These are phyloP conservation scores for Alentia gelatinosa DNA, from an alignment of 2,888 invertebrate species.

Conservation along the genomic window DNA sequence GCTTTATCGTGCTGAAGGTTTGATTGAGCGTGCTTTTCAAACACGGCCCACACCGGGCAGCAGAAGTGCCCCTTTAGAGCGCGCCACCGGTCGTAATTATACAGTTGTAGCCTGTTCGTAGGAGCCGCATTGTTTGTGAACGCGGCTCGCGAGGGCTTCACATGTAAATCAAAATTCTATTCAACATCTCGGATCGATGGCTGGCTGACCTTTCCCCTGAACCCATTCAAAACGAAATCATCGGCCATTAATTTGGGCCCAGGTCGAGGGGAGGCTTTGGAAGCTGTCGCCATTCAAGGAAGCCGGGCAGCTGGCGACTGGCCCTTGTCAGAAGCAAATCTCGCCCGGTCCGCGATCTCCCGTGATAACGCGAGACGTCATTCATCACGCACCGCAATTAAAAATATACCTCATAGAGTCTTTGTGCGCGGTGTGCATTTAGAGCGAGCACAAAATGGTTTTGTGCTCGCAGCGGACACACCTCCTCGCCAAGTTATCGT, in stretches of 20 bases:
- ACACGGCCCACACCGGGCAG: background rate
- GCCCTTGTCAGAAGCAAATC: constrained; percentile 33
- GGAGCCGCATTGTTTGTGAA: background rate
- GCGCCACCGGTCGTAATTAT: constrained; percentile 6
- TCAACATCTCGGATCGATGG: constrained; percentile 16
- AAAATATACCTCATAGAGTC: constrained; percentile 43
- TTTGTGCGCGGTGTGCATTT: constrained; percentile 14
- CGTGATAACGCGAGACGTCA: constrained; percentile 52
- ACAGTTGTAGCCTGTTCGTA: constrained; percentile 4
- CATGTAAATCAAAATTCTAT: constrained; percentile 49
- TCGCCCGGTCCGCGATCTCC: background rate
- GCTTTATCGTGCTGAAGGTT: background rate
- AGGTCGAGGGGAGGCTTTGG: background rate
- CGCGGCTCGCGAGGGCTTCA: background rate
- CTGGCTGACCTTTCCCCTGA: constrained; percentile 8
- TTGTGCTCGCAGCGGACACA: background rate
- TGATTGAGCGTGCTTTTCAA: constrained; percentile 11
- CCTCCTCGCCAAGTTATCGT: background rate
- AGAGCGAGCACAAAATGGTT: background rate
- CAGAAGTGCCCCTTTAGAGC: background rate
- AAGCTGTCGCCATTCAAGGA: background rate
- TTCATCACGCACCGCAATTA: constrained; percentile 38
- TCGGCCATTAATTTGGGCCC: constrained; percentile 41
- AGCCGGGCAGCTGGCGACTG: background rate
- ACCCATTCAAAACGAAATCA: constrained; percentile 29